Evolutionary conservation across 2,113 vertebrate genomes (phyloP).

Genomic region (Pitta sordida): DNA sequence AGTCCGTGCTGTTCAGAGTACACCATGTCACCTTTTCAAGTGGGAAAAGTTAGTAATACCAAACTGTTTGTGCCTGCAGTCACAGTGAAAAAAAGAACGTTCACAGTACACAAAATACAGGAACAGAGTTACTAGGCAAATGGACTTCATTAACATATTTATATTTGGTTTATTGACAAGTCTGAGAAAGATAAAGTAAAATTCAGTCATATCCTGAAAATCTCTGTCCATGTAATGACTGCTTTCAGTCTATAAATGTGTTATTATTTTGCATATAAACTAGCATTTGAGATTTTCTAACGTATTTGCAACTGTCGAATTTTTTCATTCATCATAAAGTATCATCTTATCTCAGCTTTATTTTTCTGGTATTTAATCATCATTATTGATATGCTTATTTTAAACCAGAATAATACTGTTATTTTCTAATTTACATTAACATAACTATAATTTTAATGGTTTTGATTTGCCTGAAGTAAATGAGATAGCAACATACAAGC

Average conservation of each 20-base stretch:
- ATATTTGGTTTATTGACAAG: neutral
- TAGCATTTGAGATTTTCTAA: neutral
- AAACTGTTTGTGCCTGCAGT: neutral
- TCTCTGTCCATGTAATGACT: neutral
- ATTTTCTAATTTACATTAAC: neutral
- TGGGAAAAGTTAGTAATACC: neutral
- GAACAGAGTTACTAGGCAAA: neutral
- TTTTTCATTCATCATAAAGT: neutral
- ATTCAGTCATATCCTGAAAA: neutral
- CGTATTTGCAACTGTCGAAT: neutral
- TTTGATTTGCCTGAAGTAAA: neutral
- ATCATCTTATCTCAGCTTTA: neutral
- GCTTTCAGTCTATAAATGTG: neutral
- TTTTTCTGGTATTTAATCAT: neutral
- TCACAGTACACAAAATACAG: neutral
- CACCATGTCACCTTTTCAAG: neutral
- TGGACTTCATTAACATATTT: neutral
- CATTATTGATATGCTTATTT: neutral
- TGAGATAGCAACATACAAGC: neutral
- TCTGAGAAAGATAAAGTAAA: neutral
- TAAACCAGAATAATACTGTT: neutral
- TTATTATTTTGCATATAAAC: constrained; percentile 12
- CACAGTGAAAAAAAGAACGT: neutral
- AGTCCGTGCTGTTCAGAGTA: neutral
- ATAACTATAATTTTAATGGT: neutral